Conservation (phyloP, 2,797 vertebrate genomes). For the Esox masquinongy region DNA sequence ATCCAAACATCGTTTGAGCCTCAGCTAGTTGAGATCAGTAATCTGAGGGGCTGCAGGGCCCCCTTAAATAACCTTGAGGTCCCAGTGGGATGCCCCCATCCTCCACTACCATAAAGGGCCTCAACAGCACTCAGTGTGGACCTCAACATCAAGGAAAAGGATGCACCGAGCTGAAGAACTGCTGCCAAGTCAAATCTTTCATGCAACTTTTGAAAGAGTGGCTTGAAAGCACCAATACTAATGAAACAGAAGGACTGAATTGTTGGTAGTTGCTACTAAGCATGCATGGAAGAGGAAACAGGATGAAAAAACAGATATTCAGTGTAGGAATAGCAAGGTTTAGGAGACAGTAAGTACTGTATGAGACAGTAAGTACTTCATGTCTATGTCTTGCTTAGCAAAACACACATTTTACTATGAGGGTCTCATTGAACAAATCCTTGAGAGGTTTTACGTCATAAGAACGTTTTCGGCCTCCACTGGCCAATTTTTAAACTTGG, state of each 20-base stretch:
- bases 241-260: no score
- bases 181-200: neutral
- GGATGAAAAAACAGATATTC: neutral
- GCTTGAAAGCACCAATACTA: neutral
- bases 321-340: neutral
- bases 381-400: neutral
- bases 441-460: neutral
- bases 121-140: neutral
- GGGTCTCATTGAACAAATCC: no score
- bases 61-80: slow-evolving; percentile 26
- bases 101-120: slow-evolving; percentile 11
- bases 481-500: slow-evolving; percentile 60
- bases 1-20: neutral
- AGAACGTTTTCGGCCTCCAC: slow-evolving; percentile 26
- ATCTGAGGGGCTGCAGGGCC: slow-evolving; percentile 7
- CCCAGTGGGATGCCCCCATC: slow-evolving; percentile 4
- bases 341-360: neutral
- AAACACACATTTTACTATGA: no score
- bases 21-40: slow-evolving; percentile 16
- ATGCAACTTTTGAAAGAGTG: slow-evolving; percentile 12
- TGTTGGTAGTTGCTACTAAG: neutral
- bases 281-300: neutral
- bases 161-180: neutral
- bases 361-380: no score
- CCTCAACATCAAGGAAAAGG: slow-evolving; percentile 2